Evolutionary conservation across 2,113 vertebrate genomes (phyloP).

Genomic region (Trematocara zebra): DNA sequence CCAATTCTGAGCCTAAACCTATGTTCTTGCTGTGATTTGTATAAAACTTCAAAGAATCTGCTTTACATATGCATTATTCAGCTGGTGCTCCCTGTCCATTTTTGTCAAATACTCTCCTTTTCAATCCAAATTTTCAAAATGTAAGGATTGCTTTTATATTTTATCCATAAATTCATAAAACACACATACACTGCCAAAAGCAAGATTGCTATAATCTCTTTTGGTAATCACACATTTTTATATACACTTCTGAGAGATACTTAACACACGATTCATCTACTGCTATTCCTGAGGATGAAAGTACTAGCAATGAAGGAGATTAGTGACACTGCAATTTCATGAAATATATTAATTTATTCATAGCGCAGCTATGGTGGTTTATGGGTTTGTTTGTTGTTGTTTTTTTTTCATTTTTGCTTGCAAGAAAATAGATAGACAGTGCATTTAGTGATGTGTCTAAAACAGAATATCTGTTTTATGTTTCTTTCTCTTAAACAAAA

Average conservation of each 20-base stretch:
- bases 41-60: background rate
- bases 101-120: background rate
- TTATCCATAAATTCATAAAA: background rate
- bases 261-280: background rate
- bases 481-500: background rate
- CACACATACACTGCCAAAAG: background rate
- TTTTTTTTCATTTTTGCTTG: background rate
- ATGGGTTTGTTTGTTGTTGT: background rate
- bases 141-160: background rate
- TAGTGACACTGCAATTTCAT: slow-evolving; percentile 15
- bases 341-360: slow-evolving; percentile 23
- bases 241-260: background rate
- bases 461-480: background rate
- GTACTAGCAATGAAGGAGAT: background rate
- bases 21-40: background rate
- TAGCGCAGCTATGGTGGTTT: background rate
- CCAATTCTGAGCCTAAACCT: background rate
- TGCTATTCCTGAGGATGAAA: background rate
- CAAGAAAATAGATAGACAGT: background rate
- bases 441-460: slow-evolving; percentile 4
- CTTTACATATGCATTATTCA: background rate
- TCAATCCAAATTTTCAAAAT: background rate
- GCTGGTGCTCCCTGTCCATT: background rate
- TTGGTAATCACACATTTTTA: background rate
- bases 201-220: background rate